Base-by-base conservation (phyloP, 2,113 vertebrate species). In the Rhea pennata region DNA sequence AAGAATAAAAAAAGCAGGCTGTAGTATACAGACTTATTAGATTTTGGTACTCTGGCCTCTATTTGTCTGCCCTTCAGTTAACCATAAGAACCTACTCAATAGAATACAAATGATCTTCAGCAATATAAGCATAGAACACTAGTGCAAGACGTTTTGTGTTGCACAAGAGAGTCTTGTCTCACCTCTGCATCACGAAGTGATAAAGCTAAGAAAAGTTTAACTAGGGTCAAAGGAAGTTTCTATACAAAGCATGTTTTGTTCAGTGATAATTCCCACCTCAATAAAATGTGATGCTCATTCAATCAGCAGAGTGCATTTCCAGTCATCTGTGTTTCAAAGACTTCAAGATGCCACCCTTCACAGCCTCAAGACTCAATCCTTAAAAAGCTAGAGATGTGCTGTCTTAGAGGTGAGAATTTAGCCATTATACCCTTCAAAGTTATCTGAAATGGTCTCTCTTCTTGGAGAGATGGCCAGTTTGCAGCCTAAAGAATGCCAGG, bases 221-320 rank as follows among this genome's bases (percentile, higher is more conserved):
- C 33, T 48, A 62, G 33, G 26, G 8, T 62, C 61, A 91, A 50
- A 70, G 46, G 75, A 94, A 90, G 40, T 31, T 82, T 83, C 78
- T 79, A 92, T 51, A 95, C 40, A 91, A 93, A 92, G 75, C 22
- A 22, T 16, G 15, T 82, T 95, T 80, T 85, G 67, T 90, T 87
- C 29, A 46, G 10, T 7, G 64, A 79, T 31, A 48, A 40, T 12
- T 89, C 39, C 44, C 33, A 48, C 21, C 70, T 27, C 24, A 48
- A 22, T 0, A 12, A 36, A 53, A 51, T 15, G 13, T 51, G 40
- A 84, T 6, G 39, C 4, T 29, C 46, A 88, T 58, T 61, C 90
- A 90, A n/a, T 13, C 3, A 26, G 50, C 50, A 7, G 39, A 84
- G 29, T 16, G n/a, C 36, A 69, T 58, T 70, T 88, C 39, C 51